These are phyloP conservation scores for Ectobius pallidus DNA, from an alignment of 2,888 invertebrate genomes.

Conservation along the genomic window DNA sequence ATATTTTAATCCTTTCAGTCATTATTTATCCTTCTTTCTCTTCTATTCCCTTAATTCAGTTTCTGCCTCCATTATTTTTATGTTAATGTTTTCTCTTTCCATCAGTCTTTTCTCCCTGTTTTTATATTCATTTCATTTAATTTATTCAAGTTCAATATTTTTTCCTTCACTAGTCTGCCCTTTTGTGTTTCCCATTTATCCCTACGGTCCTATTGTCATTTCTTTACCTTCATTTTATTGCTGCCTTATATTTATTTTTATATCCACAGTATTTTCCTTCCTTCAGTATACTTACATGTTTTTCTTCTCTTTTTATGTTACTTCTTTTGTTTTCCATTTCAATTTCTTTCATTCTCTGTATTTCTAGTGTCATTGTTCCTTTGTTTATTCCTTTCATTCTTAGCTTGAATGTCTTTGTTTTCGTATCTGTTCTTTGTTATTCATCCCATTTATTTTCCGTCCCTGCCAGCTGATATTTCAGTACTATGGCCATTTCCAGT, in stretches of 20 bases:
- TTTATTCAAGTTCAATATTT: too few relatives aligned
- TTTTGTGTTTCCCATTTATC: background rate
- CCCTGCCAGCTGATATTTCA: background rate
- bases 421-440: background rate
- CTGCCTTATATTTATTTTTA: background rate
- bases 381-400: conserved; percentile 45
- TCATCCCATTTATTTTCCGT: background rate
- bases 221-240: background rate
- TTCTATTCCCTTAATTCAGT: background rate
- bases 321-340: background rate
- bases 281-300: background rate
- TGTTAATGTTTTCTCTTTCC: background rate
- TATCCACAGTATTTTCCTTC: background rate
- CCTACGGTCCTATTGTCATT: background rate
- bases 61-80: background rate
- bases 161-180: too few relatives aligned
- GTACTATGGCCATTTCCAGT: background rate
- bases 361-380: background rate
- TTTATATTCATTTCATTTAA: too few relatives aligned
- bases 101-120: too few relatives aligned
- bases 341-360: background rate
- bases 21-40: background rate
- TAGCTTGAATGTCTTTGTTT: background rate
- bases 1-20: too few relatives aligned
- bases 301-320: background rate